Evolutionary conservation across 2,888 invertebrate species (phyloP).

Genomic region (Cactoblastis cactorum): DNA sequence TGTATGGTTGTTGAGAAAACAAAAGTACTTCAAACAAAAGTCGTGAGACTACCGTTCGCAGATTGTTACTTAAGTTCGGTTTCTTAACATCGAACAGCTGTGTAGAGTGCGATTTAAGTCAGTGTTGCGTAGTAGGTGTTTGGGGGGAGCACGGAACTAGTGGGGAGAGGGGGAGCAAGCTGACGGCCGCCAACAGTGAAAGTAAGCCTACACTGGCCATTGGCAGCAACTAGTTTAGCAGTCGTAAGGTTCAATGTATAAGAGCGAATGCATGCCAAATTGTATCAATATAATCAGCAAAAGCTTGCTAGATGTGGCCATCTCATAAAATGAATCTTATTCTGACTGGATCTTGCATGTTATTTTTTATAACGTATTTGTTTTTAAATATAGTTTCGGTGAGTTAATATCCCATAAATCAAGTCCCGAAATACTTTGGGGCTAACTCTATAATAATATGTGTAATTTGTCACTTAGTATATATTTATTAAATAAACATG

Average conservation of each 20-base stretch:
- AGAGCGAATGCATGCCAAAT: slow-evolving; percentile 6
- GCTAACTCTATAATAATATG: too few species aligned
- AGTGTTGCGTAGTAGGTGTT: slow-evolving; percentile 55
- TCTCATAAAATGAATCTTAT: too few species aligned
- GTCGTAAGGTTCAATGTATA: slow-evolving; percentile 5
- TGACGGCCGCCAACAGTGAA: slow-evolving; percentile 76
- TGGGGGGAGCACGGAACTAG: slow-evolving; percentile 28
- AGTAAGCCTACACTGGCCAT: slow-evolving; percentile 60
- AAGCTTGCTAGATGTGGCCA: not conserved
- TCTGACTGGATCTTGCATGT: too few species aligned
- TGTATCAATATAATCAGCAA: not conserved
- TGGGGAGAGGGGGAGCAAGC: slow-evolving; percentile 44
- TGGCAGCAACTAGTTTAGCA: slow-evolving; percentile 23
- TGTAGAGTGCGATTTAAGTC: slow-evolving; percentile 47
- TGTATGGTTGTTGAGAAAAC: slow-evolving; percentile 10
- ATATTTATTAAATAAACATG: too few species aligned
- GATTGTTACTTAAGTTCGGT: slow-evolving; percentile 10
- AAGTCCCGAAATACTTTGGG: too few species aligned
- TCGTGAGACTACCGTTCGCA: slow-evolving; percentile 7
- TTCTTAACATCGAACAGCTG: slow-evolving; percentile 9
- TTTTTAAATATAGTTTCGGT: too few species aligned
- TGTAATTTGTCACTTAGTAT: too few species aligned
- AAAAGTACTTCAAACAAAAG: not conserved
- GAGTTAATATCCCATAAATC: too few species aligned
- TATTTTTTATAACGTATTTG: not conserved